Base-by-base conservation (phyloP, 2,888 invertebrate genomes). In the Geophilus truncorum region DNA sequence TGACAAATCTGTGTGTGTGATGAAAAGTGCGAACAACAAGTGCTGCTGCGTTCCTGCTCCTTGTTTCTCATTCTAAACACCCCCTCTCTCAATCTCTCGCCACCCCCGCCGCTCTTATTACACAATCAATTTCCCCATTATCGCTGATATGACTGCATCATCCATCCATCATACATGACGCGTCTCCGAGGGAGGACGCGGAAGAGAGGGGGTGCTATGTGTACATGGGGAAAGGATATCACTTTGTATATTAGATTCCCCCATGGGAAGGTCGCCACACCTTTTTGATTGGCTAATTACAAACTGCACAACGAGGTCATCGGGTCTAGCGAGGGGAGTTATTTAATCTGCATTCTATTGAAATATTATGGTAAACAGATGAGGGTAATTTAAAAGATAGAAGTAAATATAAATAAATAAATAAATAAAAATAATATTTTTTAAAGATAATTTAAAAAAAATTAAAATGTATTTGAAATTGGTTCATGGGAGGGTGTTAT, bases 271-370 rank as follows among this genome's bases (percentile, higher is more conserved):
- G 78, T 78, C 78, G 25, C 36, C 34, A 78, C 78, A 78, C 78
- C 78, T 78, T 34, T 34, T 34, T 78, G 34, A 78, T 78, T 78
- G 78, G 78, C 34, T 78, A 78, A 78, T 78, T 78, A 78, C 32
- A n/a, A 34, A 78, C 34, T 78, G 32, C 78, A 78, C 78, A 25
- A n/a, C 34, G 34, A 36, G 78, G 78, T 30, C 36, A 30, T 18
- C n/a, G 18, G 78, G 34, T 34, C 34, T 34, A 34, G 34, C 34
- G 34, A 34, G 25, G 78, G 36, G 32, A 78, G 30, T n/a, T 23
- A 78, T 78, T 78, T 36, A 78, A 78, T 78, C 78, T 78, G 36
- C 78, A 78, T 78, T 25, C 34, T 34, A 34, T 34, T 34, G 34
- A 34, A 34, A 34, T 34, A 34, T 34, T 34, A 34, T 34, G 34